phyloP scores from a whole-genome alignment of 2,797 vertebrate species.

The Alfaro cultratus region DNA sequence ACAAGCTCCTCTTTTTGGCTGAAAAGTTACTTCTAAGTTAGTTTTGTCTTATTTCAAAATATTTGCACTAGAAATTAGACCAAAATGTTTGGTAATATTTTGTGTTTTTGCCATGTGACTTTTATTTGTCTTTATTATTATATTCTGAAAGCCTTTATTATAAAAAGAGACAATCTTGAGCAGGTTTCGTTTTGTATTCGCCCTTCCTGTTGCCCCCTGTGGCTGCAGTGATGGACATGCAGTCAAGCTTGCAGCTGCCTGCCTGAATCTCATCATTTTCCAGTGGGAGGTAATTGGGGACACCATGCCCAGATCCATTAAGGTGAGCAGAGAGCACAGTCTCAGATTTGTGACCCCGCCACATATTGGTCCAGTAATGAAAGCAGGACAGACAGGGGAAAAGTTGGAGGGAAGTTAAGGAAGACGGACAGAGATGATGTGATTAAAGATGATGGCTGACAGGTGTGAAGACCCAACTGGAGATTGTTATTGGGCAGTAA shows the following conservation, averaged over 20 bases:
- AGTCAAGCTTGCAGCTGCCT: slow-evolving; percentile 38
- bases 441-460: slow-evolving; percentile 44
- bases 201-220: neutral
- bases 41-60: too few relatives aligned
- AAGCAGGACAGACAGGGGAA: slow-evolving; percentile 18
- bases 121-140: neutral
- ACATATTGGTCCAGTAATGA: slow-evolving; percentile 39
- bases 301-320: slow-evolving; percentile 48
- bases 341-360: slow-evolving; percentile 26
- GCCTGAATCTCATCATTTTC: slow-evolving; percentile 30
- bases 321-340: slow-evolving; percentile 17
- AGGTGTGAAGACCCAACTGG: slow-evolving; percentile 28
- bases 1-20: too few relatives aligned
- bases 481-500: slow-evolving; percentile 27
- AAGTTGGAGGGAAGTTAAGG: slow-evolving; percentile 10
- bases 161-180: too few relatives aligned
- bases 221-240: slow-evolving; percentile 49
- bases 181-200: slow-evolving; percentile 18
- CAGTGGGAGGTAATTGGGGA: slow-evolving; percentile 33
- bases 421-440: slow-evolving; percentile 46
- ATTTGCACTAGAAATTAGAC: too few relatives aligned
- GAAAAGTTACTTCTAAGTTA: too few relatives aligned
- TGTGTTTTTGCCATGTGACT: neutral
- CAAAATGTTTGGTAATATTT: too few relatives aligned
- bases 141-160: too few relatives aligned